Percentiles rank a stretch among this genome's conserved stretches.
Conservation (phyloP, 2,113 vertebrate species). For the Rattus norvegicus region DNA sequence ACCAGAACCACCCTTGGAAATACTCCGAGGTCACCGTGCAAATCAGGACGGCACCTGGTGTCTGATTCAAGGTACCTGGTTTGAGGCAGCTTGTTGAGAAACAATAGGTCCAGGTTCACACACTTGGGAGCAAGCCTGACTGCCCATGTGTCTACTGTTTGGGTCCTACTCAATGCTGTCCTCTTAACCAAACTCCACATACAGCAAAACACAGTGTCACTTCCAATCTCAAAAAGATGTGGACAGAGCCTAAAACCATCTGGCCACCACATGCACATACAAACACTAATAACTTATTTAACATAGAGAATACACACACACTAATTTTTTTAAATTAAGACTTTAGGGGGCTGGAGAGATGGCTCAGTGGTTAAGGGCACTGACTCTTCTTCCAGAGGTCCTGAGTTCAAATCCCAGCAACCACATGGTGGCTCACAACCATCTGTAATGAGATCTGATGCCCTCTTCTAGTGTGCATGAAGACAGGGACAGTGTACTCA, state of each 20-base stretch:
- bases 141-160: not conserved
- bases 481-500: too few species aligned
- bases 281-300: not conserved
- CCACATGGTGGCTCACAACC: too few species aligned
- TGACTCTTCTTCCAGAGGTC: too few species aligned
- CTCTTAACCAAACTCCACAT: too few species aligned
- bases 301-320: not conserved
- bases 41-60: not conserved
- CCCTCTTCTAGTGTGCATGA: too few species aligned
- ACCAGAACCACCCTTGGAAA: not conserved
- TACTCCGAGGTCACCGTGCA: not conserved
- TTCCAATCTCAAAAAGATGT: not conserved
- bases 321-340: not conserved
- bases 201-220: not conserved
- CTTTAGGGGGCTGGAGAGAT: too few species aligned
- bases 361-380: too few species aligned
- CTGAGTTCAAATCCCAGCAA: too few species aligned
- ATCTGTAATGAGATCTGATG: too few species aligned
- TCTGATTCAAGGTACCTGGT: not conserved
- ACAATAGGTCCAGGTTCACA: not conserved
- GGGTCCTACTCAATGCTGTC: too few species aligned
- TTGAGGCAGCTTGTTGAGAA: not conserved
- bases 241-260: not conserved
- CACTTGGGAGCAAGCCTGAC: not conserved
- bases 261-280: not conserved